A percentile compares a stretch with the other conserved stretches of the same genome.
These are phyloP conservation scores for Drosophila robusta DNA, from an alignment of 2,888 invertebrate genomes.

Conservation along the genomic window DNA sequence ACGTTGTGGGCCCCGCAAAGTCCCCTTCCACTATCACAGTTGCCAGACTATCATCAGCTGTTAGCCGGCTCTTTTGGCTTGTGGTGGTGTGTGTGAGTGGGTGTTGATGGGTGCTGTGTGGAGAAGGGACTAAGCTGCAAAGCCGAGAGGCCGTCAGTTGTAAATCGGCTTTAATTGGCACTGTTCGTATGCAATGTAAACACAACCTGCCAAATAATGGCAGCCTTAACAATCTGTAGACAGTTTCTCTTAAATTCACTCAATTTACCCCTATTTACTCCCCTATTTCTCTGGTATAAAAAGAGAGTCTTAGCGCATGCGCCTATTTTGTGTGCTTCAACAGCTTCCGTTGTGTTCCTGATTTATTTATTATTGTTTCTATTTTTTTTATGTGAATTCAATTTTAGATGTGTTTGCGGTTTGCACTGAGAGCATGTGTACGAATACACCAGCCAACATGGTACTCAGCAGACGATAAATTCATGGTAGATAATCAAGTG, in stretches of 20 bases:
- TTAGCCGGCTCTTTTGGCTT: slow-evolving; percentile 21
- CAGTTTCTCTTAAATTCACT: slow-evolving; percentile 17
- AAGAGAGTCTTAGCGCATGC: slow-evolving; percentile 60
- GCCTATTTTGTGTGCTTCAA: slow-evolving; percentile 17
- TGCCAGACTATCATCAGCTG: slow-evolving; percentile 63
- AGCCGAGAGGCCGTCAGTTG: slow-evolving; percentile 10
- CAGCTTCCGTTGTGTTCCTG: slow-evolving; percentile 31
- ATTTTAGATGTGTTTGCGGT: slow-evolving; percentile 62
- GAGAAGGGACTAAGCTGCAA: neutral
- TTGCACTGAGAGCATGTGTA: slow-evolving; percentile 19
- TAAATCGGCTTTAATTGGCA: slow-evolving; percentile 49
- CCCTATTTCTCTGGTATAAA: slow-evolving; percentile 24
- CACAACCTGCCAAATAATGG: slow-evolving; percentile 62
- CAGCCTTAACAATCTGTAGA: slow-evolving; percentile 20
- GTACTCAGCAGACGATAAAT: neutral
- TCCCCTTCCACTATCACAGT: slow-evolving; percentile 9
- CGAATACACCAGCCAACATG: slow-evolving; percentile 27
- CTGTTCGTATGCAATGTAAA: slow-evolving; percentile 59
- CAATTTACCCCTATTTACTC: neutral
- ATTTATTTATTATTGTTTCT: slow-evolving; percentile 64
- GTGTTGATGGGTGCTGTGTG: too few species aligned
- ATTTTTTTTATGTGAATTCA: slow-evolving; percentile 52
- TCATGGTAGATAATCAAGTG: neutral
- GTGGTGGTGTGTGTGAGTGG: neutral
- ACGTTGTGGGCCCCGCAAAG: slow-evolving; percentile 23